A percentile compares a stretch with the other conserved stretches of the same genome.
Evolutionary conservation across 2,113 vertebrate species (phyloP).

Genomic region (Gnathonemus echidnorhynchus): DNA sequence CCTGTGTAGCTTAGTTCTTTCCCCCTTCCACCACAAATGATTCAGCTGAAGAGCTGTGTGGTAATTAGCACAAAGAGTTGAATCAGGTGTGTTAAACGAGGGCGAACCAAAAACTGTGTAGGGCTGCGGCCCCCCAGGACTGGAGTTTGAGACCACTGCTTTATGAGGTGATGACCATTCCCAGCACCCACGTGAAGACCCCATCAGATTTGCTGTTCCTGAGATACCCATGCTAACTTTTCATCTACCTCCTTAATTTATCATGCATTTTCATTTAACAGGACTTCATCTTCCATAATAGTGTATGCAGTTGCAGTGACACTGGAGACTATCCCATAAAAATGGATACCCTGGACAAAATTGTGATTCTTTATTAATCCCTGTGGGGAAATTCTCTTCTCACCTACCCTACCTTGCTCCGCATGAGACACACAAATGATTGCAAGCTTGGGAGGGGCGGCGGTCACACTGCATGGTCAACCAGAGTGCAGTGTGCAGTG

Average conservation of each 20-base stretch:
- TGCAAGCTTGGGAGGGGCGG: neutral
- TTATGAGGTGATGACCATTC: neutral
- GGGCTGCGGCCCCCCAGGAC: no score
- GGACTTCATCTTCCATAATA: neutral
- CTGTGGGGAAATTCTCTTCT: neutral
- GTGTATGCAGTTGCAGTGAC: neutral
- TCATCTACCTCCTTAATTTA: neutral
- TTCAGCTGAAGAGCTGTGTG: no score
- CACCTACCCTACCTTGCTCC: neutral
- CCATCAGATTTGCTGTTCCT: neutral
- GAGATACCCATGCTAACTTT: neutral
- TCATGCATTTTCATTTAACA: neutral
- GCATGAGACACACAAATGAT: neutral
- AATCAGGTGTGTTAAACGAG: no score
- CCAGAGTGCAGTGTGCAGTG: neutral
- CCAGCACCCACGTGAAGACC: neutral
- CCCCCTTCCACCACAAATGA: no score
- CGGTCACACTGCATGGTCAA: neutral
- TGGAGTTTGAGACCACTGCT: no score
- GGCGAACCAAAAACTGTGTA: no score
- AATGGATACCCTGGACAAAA: neutral
- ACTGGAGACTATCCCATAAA: neutral
- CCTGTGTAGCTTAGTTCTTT: no score
- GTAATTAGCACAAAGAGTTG: no score
- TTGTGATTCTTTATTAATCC: neutral